phyloP scores from a whole-genome alignment of 1,140 invertebrate genomes.

The Lepidotrigona ventralis region DNA sequence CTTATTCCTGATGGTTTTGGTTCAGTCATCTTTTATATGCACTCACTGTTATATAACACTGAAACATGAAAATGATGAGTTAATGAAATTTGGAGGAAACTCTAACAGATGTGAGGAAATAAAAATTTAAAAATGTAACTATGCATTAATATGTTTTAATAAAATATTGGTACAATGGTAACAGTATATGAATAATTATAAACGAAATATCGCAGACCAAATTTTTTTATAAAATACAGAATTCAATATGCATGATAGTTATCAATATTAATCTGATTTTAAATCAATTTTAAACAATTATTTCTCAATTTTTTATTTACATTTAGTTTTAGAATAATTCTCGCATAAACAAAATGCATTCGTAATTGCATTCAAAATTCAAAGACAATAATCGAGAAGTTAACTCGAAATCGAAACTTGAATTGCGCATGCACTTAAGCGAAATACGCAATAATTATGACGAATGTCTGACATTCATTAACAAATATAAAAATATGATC shows the following conservation, averaged over 20 bases:
- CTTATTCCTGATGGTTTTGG: slow-evolving; percentile 80
- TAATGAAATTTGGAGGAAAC: slow-evolving; percentile 4
- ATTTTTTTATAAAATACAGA: not conserved
- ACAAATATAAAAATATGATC: not conserved
- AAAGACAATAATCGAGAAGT: slow-evolving; percentile 8
- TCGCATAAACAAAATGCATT: not conserved
- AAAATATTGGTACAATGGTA: not conserved
- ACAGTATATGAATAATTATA: not conserved
- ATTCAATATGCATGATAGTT: not conserved
- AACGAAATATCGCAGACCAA: not conserved
- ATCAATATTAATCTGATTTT: not conserved
- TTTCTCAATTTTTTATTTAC: not conserved
- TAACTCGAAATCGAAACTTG: slow-evolving; percentile 5
- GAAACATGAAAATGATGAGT: slow-evolving; percentile 43
- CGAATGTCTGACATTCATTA: not conserved
- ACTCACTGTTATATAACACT: slow-evolving; percentile 53
- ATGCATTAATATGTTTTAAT: not conserved
- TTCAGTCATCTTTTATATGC: slow-evolving; percentile 63
- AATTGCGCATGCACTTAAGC: not conserved
- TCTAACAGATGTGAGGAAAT: not conserved
- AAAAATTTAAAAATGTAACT: not conserved
- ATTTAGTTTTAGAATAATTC: not conserved
- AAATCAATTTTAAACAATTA: not conserved
- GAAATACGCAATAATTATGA: slow-evolving; percentile 7
- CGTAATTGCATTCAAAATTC: not conserved